Base-by-base conservation (phyloP, 2,888 invertebrate genomes). In the Apodemia zela region DNA sequence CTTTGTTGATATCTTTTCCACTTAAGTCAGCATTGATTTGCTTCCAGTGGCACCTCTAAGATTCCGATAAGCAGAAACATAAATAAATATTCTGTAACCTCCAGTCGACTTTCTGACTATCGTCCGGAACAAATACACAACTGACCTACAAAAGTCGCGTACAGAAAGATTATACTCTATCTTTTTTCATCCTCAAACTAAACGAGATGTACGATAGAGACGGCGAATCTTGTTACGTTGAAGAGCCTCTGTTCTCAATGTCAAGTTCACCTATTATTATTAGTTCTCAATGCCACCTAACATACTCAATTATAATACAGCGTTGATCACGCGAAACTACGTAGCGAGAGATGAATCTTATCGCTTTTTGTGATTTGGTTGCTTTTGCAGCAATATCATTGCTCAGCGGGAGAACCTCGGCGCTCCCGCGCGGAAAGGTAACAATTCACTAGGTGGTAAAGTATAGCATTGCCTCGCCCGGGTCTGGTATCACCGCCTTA, bases 221-320 rank as follows among this genome's bases (percentile, higher is more conserved):
- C 74, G 78, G 81, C 77, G 72, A 75, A 78, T 79, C 81, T 82
- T 77, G 84, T 81, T 84, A 78, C 82, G 85, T 85, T 89, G 90
- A 91, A 90, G 90, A 91, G 89, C 87, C 89, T 89, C 87, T 85
- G 81, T 75, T 84, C 87, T 89, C 91, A 90, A 91, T 90, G 91
- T 91, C 91, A 91, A 91, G 91, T 91, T 91, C 91, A 90, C 85
- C 87, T 90, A 89, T 89, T 89, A 89, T 89, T 90, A 89, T 89
- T 90, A 89, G 90, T 86, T 80, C 78, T 89, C 90, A 91, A 90
- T 91, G 90, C 90, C 89, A 89, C 85, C 76, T 81, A 87, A 87
- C 83, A 87, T 82, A 88, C 86, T 86, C 82, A 82, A 86, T 78
- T 82, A 80, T 82, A 76, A 79, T 79, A 81, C 80, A 75, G 74